These are phyloP conservation scores for Ictalurus punctatus DNA, from an alignment of 2,113 vertebrate species.

Conservation along the genomic window DNA sequence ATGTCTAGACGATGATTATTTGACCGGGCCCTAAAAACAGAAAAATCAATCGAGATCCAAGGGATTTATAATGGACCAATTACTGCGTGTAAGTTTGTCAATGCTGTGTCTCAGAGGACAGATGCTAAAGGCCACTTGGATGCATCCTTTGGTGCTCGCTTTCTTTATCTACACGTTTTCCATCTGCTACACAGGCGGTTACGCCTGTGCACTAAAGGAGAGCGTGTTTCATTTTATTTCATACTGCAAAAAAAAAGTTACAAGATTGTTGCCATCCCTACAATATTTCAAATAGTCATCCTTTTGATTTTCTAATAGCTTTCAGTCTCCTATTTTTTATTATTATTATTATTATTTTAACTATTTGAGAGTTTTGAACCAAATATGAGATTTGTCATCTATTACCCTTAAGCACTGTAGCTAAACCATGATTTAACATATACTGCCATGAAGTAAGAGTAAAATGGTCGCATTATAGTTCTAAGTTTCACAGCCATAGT, in stretches of 20 bases:
- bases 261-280: not conserved
- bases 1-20: conserved; percentile 70
- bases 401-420: not conserved
- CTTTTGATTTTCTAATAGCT: not conserved
- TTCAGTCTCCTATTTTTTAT: not conserved
- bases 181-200: not conserved
- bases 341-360: no score
- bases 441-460: not conserved
- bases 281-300: not conserved
- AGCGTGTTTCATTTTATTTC: not conserved
- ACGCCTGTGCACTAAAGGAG: not conserved
- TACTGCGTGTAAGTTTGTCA: conserved; percentile 74
- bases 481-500: not conserved
- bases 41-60: conserved; percentile 66
- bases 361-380: not conserved
- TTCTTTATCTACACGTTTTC: not conserved
- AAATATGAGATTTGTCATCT: not conserved
- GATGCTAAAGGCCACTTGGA: conserved; percentile 59
- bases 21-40: conserved; percentile 65
- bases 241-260: not conserved
- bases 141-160: conserved; percentile 23
- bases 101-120: conserved; percentile 67
- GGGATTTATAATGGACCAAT: conserved; percentile 72
- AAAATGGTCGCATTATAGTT: not conserved
- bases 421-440: not conserved